phyloP scores from a whole-genome alignment of 1,140 invertebrate genomes.

The Drosophila novamexicana region DNA sequence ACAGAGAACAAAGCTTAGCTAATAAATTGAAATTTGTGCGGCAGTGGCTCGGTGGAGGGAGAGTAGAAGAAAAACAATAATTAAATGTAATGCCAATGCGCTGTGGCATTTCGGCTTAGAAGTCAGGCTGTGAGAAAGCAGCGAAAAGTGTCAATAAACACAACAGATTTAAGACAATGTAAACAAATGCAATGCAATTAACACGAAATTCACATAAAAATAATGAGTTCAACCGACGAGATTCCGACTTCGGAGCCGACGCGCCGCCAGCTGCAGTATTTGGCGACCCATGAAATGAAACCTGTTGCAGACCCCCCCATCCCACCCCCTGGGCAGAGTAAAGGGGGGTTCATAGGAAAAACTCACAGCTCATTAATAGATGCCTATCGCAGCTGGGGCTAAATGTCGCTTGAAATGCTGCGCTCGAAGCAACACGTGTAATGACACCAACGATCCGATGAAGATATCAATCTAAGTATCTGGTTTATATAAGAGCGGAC shows the following conservation, averaged over 20 bases:
- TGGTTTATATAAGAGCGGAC: conserved; percentile 45
- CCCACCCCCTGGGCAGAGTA: too few species aligned
- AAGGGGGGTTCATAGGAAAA: conserved; percentile 12
- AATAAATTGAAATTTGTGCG: conserved; percentile 17
- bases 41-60: background rate
- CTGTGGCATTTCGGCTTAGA: conserved; percentile 25
- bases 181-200: conserved; percentile 77
- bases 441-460: conserved; percentile 53
- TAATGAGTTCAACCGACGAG: conserved; percentile 68
- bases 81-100: conserved; percentile 52
- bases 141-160: conserved; percentile 59
- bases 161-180: conserved; percentile 72
- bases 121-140: conserved; percentile 62
- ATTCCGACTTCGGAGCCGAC: conserved; percentile 1
- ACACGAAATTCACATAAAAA: conserved; percentile 77
- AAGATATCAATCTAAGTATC: conserved; percentile 36
- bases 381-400: conserved; percentile 43
- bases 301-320: conserved; percentile 21
- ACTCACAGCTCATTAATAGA: conserved; percentile 79
- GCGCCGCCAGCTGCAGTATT: background rate
- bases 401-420: conserved; percentile 69
- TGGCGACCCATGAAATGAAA: conserved; percentile 57
- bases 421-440: conserved; percentile 47
- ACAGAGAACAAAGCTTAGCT: conserved; percentile 40
- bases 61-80: conserved; percentile 16